Evolutionary conservation across 2,888 invertebrate genomes (phyloP).

Genomic region (Drosophila nr. perissopoda): DNA sequence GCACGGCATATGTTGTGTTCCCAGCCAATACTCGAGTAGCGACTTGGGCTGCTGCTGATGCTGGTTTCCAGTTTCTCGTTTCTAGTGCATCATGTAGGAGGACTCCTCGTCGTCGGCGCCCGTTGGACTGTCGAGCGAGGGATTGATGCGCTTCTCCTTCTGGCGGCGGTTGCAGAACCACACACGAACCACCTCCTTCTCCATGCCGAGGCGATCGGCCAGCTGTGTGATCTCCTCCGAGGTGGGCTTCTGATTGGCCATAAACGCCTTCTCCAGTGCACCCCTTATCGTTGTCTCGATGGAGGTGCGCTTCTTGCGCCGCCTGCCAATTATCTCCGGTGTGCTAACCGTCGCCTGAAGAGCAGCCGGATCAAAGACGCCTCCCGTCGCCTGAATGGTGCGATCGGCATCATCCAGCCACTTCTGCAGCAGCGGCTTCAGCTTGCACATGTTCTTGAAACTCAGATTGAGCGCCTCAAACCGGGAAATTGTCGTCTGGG

Average conservation of each 20-base stretch:
- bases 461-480: slow-evolving; percentile 99
- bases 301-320: slow-evolving; percentile 98
- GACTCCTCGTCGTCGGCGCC: slow-evolving; percentile 86
- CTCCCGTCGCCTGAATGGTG: slow-evolving; percentile 90
- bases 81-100: slow-evolving; percentile 82
- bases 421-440: slow-evolving; percentile 98
- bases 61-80: not conserved
- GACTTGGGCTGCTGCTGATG: not conserved
- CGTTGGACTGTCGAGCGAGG: slow-evolving; percentile 90
- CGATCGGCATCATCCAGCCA: slow-evolving; percentile 98
- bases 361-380: slow-evolving; percentile 84
- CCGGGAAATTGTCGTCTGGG: slow-evolving; percentile 99
- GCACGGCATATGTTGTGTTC: slow-evolving; percentile 55
- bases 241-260: slow-evolving; percentile 97
- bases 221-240: slow-evolving; percentile 97
- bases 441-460: slow-evolving; percentile 99
- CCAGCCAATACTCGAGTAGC: slow-evolving; percentile 31
- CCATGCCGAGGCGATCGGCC: slow-evolving; percentile 97
- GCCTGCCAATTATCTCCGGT: slow-evolving; percentile 95
- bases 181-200: slow-evolving; percentile 97
- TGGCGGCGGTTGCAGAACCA: slow-evolving; percentile 99
- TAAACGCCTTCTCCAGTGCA: slow-evolving; percentile 97
- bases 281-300: slow-evolving; percentile 97
- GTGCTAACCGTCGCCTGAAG: slow-evolving; percentile 91
- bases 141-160: slow-evolving; percentile 98